Evolutionary conservation across 2,113 vertebrate genomes (phyloP).

Genomic region (Tringa solitaria): DNA sequence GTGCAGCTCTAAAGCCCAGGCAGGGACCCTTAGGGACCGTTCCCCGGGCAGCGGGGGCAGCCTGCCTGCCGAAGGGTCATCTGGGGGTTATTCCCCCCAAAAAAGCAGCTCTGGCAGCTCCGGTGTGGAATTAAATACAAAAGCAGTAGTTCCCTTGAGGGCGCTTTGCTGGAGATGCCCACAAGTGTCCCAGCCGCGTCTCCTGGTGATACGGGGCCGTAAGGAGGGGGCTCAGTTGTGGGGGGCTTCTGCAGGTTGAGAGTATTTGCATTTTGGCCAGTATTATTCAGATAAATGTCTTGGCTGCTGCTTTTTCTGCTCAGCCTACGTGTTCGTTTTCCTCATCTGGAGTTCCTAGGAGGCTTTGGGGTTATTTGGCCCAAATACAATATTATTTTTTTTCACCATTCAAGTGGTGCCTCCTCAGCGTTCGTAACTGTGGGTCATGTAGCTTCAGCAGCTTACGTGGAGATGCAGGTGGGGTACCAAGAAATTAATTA

Average conservation of each 20-base stretch:
- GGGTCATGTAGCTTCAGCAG: fast-evolving
- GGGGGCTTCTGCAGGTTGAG: too few relatives aligned
- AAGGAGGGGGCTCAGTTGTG: fast-evolving
- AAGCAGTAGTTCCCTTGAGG: fast-evolving
- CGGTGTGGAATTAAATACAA: fast-evolving
- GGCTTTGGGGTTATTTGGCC: background rate
- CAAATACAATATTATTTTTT: background rate
- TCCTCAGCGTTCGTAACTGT: background rate
- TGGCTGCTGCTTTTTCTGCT: background rate
- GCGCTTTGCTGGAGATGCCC: background rate
- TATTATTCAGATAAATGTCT: background rate
- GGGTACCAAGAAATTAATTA: background rate
- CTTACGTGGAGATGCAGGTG: background rate
- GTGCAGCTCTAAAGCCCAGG: background rate
- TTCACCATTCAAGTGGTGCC: fast-evolving
- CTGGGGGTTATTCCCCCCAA: fast-evolving
- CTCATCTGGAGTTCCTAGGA: background rate
- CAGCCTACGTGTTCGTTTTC: fast-evolving
- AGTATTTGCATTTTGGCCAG: background rate
- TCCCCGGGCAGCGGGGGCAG: background rate
- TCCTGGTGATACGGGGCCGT: background rate
- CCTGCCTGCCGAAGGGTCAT: fast-evolving
- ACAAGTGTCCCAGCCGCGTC: background rate
- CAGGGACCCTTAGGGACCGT: background rate
- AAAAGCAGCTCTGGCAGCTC: fast-evolving